Evolutionary conservation across 2,113 vertebrate species (phyloP).

Genomic region (Brevimyrus niger): DNA sequence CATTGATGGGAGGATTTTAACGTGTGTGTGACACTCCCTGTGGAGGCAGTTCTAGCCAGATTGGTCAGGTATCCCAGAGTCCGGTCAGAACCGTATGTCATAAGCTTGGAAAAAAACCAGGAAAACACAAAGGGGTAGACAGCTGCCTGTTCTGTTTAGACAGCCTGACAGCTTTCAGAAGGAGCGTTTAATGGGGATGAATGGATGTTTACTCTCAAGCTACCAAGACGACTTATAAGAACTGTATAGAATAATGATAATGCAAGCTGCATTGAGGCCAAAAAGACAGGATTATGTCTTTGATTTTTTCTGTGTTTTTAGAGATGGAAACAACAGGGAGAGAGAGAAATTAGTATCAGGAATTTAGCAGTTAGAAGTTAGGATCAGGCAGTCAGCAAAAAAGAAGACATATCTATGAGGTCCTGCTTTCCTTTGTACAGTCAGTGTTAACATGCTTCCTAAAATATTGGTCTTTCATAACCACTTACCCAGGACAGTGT

Average conservation of each 20-base stretch:
- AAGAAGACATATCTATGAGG: background rate
- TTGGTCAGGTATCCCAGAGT: background rate
- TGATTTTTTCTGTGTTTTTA: background rate
- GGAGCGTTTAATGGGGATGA: background rate
- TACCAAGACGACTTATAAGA: background rate
- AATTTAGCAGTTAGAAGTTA: background rate
- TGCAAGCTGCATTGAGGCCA: background rate
- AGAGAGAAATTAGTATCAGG: background rate
- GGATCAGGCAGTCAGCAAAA: background rate
- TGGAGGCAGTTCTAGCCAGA: background rate
- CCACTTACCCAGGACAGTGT: background rate
- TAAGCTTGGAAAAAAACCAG: background rate
- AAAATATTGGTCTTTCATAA: background rate
- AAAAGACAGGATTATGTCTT: background rate
- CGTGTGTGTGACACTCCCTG: background rate
- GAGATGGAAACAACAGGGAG: background rate
- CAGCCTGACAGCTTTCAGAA: background rate
- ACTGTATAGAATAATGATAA: background rate
- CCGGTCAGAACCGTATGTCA: background rate
- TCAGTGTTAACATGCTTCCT: background rate
- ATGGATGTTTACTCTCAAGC: background rate
- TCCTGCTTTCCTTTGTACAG: background rate
- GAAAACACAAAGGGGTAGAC: constrained; percentile 1
- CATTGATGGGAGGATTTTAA: background rate
- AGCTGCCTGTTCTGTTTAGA: background rate